Evolutionary conservation across 2,888 invertebrate species (phyloP).

Genomic region (Hirudinaria manillensis): DNA sequence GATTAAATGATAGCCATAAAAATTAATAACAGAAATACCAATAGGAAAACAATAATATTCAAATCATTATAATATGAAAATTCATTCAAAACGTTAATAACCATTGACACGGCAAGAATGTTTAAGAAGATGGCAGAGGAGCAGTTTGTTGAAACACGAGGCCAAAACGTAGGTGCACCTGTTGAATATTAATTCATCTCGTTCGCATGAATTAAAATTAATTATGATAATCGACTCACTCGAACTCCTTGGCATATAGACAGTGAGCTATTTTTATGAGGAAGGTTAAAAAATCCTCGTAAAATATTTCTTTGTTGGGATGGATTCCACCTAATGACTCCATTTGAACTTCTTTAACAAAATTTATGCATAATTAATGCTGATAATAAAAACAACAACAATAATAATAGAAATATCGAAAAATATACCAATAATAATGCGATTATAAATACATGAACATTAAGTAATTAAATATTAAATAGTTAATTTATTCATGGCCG

Average conservation of each 20-base stretch:
- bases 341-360: not conserved
- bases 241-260: not conserved
- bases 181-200: not conserved
- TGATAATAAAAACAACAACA: not conserved
- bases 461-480: no score
- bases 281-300: not conserved
- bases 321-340: not conserved
- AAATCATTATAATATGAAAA: not conserved
- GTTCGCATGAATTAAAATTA: not conserved
- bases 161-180: slow-evolving; percentile 14
- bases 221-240: slow-evolving; percentile 1
- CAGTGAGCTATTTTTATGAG: not conserved
- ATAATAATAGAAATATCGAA: not conserved
- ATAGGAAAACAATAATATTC: not conserved
- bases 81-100: not conserved
- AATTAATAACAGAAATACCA: not conserved
- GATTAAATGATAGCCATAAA: not conserved
- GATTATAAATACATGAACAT: not conserved
- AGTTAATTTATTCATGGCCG: no score
- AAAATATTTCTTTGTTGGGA: not conserved
- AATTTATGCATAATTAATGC: not conserved
- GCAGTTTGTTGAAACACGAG: slow-evolving; percentile 8
- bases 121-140: slow-evolving; percentile 9
- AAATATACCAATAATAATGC: not conserved
- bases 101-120: slow-evolving; percentile 15